Percentiles rank a stretch among this genome's conserved stretches.
Conservation (phyloP, 2,113 vertebrate genomes). For the Pteruthius melanotis region DNA sequence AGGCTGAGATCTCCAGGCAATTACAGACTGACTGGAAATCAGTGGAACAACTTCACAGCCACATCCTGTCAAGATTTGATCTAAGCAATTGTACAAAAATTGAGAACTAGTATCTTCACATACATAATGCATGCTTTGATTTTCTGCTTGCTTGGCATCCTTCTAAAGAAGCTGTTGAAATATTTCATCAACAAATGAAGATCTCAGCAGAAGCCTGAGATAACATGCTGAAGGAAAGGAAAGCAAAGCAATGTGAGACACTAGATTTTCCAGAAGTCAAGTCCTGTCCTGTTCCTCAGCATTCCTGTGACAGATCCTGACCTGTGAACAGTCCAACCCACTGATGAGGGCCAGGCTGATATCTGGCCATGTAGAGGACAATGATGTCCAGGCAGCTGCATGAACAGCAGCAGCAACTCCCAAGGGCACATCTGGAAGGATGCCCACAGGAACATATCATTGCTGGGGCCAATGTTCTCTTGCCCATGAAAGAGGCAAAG, state of each 20-base stretch:
- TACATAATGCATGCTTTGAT: constrained; percentile 1
- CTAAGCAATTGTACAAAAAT: neutral
- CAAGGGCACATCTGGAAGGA: neutral
- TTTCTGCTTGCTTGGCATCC: constrained; percentile 1
- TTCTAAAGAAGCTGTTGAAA: neutral
- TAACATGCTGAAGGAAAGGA: neutral
- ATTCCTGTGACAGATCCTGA: neutral
- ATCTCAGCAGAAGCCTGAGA: neutral
- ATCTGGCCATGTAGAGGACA: neutral
- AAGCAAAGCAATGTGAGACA: neutral
- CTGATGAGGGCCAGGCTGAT: neutral
- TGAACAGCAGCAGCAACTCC: rapidly evolving
- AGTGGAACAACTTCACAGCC: neutral
- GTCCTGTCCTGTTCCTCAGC: neutral
- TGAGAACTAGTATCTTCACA: neutral
- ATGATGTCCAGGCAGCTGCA: neutral
- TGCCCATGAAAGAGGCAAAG: neutral
- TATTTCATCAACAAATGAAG: neutral
- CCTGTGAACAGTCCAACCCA: neutral
- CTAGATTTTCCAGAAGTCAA: neutral
- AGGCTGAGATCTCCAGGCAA: neutral
- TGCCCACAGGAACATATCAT: neutral
- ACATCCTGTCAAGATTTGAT: neutral
- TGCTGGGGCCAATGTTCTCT: neutral
- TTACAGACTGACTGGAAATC: neutral